A percentile compares a stretch with the other conserved stretches of the same genome.
These are phyloP conservation scores for Formica selysi DNA, from an alignment of 1,140 invertebrate genomes.

Conservation along the genomic window DNA sequence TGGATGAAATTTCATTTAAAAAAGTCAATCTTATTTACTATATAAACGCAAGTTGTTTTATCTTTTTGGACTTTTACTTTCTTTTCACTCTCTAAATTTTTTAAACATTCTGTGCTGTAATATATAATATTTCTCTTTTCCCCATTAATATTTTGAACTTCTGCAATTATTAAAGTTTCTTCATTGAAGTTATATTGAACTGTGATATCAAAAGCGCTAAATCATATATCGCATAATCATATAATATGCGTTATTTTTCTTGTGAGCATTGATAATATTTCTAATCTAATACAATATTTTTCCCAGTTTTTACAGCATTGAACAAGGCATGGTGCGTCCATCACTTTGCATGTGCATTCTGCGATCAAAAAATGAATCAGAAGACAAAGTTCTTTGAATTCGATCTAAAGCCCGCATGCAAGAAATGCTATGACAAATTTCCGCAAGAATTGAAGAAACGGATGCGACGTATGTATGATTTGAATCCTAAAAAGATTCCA, in stretches of 20 bases:
- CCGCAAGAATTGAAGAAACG: constrained; percentile 97
- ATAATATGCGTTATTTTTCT: neutral
- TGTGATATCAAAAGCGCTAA: constrained; percentile 19
- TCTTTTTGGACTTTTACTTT: neutral
- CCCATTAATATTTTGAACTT: neutral
- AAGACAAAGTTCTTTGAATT: constrained; percentile 99
- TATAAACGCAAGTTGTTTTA: neutral
- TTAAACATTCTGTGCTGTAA: neutral
- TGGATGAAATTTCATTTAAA: neutral
- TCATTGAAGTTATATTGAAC: neutral
- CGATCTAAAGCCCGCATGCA: constrained; percentile 99
- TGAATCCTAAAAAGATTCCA: constrained; percentile 87
- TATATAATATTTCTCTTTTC: no score
- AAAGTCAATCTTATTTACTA: neutral
- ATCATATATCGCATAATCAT: constrained; percentile 29
- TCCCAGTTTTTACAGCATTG: constrained; percentile 97
- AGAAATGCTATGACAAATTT: constrained; percentile 99
- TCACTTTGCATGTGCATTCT: constrained; percentile 99
- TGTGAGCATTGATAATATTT: neutral
- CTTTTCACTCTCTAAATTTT: neutral
- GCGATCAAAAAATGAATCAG: constrained; percentile 98
- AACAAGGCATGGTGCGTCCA: constrained; percentile 99
- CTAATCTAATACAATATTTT: constrained; percentile 47
- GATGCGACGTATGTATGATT: constrained; percentile 92
- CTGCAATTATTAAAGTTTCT: neutral